A percentile compares a stretch with the other conserved stretches of the same genome.
Evolutionary conservation across 2,888 invertebrate genomes (phyloP).

Genomic region (Charanyca ferruginea): DNA sequence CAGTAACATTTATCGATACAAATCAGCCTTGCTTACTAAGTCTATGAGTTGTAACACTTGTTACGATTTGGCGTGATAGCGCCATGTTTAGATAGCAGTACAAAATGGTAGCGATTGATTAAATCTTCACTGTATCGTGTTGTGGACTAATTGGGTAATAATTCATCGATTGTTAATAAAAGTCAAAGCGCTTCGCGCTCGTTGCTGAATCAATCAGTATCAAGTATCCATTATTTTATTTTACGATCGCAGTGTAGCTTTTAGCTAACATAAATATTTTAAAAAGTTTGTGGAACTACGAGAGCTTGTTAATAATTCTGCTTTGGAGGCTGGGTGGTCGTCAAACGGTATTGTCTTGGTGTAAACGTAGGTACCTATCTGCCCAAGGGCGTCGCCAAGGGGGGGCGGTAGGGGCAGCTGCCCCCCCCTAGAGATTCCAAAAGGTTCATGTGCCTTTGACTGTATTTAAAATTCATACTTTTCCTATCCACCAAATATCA

Average conservation of each 20-base stretch:
- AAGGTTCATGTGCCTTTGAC: too few species aligned
- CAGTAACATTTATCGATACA: slow-evolving; percentile 62
- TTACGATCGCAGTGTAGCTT: slow-evolving; percentile 1
- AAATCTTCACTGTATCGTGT: slow-evolving; percentile 52
- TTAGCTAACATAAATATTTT: not conserved
- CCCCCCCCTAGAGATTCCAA: too few species aligned
- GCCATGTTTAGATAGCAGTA: slow-evolving; percentile 54
- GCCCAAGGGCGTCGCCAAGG: too few species aligned
- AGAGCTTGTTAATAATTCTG: not conserved
- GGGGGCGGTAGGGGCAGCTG: too few species aligned
- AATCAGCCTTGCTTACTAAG: slow-evolving; percentile 65
- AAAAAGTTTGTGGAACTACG: not conserved
- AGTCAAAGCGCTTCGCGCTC: slow-evolving; percentile 13
- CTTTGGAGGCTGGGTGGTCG: not conserved
- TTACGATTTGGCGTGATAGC: slow-evolving; percentile 63
- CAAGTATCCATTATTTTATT: slow-evolving; percentile 17
- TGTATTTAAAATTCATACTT: too few species aligned
- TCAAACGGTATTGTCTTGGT: not conserved
- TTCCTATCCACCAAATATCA: too few species aligned
- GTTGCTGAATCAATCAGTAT: slow-evolving; percentile 13
- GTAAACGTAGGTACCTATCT: slow-evolving; percentile 3
- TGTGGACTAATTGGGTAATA: slow-evolving; percentile 46
- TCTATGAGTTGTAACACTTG: slow-evolving; percentile 60
- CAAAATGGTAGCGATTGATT: slow-evolving; percentile 61
- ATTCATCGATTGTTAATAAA: slow-evolving; percentile 34